Percentiles rank a stretch among this genome's conserved stretches.
These are phyloP conservation scores for Homarus americanus DNA, from an alignment of 1,140 invertebrate species.

Conservation along the genomic window DNA sequence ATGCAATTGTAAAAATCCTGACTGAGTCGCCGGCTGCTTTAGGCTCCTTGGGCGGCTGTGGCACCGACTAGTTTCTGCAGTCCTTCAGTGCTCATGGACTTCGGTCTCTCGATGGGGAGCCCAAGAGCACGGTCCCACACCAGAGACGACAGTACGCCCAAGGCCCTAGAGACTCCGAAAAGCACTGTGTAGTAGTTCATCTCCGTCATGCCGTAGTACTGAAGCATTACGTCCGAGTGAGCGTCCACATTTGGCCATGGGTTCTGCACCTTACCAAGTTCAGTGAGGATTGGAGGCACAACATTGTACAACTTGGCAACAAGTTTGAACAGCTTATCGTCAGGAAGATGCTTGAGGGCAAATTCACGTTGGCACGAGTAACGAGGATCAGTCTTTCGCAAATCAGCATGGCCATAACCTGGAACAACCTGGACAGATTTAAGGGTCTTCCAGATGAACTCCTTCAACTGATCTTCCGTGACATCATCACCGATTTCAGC, in stretches of 20 bases:
- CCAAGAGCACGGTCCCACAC: conserved; percentile 97
- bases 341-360: conserved; percentile 94
- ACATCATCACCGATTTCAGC: conserved; percentile 89
- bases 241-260: conserved; percentile 99
- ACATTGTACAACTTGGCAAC: conserved; percentile 96
- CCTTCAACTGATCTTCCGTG: conserved; percentile 91
- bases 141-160: conserved; percentile 93
- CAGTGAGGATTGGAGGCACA: conserved; percentile 94
- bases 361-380: conserved; percentile 97
- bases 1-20: background rate
- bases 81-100: conserved; percentile 93
- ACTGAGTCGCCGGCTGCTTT: background rate
- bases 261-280: conserved; percentile 98
- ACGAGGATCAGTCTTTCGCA: conserved; percentile 97
- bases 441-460: conserved; percentile 96
- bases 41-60: conserved; percentile 44
- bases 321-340: conserved; percentile 94
- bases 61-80: conserved; percentile 84
- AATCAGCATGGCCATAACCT: conserved; percentile 97
- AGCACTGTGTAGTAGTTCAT: conserved; percentile 99
- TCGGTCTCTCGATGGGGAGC: conserved; percentile 96
- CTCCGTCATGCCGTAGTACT: conserved; percentile 98
- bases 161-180: conserved; percentile 93
- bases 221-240: conserved; percentile 95
- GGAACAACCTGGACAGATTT: conserved; percentile 97